Base-by-base conservation (phyloP, 2,113 vertebrate genomes). In the Melanocharis versteri region DNA sequence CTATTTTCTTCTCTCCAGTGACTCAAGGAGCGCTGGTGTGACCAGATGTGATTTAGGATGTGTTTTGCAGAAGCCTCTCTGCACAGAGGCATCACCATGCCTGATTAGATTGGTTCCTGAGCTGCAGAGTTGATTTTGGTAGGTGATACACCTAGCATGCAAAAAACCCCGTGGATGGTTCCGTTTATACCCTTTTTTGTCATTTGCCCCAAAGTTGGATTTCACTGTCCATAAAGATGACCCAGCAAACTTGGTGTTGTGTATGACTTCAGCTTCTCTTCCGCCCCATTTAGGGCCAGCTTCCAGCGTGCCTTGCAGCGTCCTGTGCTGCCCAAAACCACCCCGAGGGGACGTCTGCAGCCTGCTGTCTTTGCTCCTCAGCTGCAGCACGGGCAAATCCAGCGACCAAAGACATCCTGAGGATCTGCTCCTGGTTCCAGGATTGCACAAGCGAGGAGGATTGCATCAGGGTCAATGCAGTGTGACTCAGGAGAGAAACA, bases 101-200 rank as follows among this genome's bases (percentile, higher is more conserved):
- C 53, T 40, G 50, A 33, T 44, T 2, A 53, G 40, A 8, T 12
- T 60, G 50, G 6, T 50, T 80, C 40, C 57, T 83, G 57, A 83
- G 21, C 33, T 60, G 57, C 53, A 77, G 58, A 24, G 31, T n/a
- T 69, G 33, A 40, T 87, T 90, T 65, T 80, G 58, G 37, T 37
- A 45, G 17, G 3, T 45, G 22, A 37, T 22, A 39, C 6, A 7
- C 0, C 0, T 12, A 47, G 9, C 22, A 15, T 13, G 10, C 42
- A 40, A 58, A 28, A 6, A 54, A 64, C 60, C 2, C 22, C 19
- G 17, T 5, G 11, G 23, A 4, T 80, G 28, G 14, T 6, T 50
- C 18, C 0, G 0, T 30, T 64, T 56, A n/a, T 6, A 19, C 28
- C 45, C 28, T 37, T 6, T 54, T 60, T 33, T 58, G 60, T 50